Evolutionary conservation across 2,888 invertebrate genomes (phyloP), one percentile per base, ranked within the genome.

Genomic region (Polyommatus icarus): DNA sequence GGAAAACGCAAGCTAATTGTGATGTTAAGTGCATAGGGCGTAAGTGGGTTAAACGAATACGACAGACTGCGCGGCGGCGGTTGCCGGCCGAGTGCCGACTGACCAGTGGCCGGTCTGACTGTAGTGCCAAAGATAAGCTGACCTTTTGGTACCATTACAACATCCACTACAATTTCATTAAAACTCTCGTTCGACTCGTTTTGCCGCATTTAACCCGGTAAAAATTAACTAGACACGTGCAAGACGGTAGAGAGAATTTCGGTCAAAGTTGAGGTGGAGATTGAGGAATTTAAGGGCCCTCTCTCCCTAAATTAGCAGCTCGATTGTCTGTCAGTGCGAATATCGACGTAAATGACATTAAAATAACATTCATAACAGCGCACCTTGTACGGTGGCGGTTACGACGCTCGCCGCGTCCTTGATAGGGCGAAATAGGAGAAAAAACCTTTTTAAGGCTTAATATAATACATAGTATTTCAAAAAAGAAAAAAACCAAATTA

Each of bases 31-130:
- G 79, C 77, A 78, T 79, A 80, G 82, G 82, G 82, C 82, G 82
- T 82, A 81, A 88, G 89, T 89, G 84, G 88, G 89, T 88, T 89
- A 82, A 77, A 85, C 81, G 80, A 83, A 81, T 82, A 83, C 82
- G 85, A 86, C 87, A 90, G 92, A 91, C 92, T 86, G 92, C 91
- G 86, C 89, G 90, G 90, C 90, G 88, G 84, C 90, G 86, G 86
- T 86, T 87, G 87, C 86, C 84, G 84, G 86, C 84, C 85, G 86
- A 88, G 87, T 87, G 86, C 84, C 85, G 86, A 88, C 87, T 87
- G 86, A 82, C 86, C 82, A 82, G 81, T 81, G 80, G 81, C 80
- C 79, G 32, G 40, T 40, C 36, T 24, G 40, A 24, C 36, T 24
- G 59, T 73, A 77, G 59, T 46, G 59, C 79, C 78, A 79, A 79